These are phyloP conservation scores for Araneus ventricosus DNA, from an alignment of 1,140 invertebrate species.

Conservation along the genomic window DNA sequence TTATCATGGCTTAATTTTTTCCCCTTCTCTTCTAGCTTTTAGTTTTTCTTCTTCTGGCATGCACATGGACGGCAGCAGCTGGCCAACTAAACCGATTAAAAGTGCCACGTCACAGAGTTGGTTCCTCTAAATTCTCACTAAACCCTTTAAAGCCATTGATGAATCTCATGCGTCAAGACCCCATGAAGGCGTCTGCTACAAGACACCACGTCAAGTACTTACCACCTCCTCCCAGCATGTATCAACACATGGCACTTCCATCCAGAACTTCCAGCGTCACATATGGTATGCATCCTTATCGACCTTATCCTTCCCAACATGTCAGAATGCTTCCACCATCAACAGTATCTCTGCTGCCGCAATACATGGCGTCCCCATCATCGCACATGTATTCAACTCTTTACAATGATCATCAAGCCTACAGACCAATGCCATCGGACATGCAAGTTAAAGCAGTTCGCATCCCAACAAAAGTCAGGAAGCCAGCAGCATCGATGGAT, in stretches of 20 bases:
- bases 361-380: slow-evolving; percentile 17
- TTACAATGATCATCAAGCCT: slow-evolving; percentile 49
- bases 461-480: slow-evolving; percentile 45
- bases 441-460: slow-evolving; percentile 62
- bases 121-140: slow-evolving; percentile 57
- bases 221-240: slow-evolving; percentile 62
- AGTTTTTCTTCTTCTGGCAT: slow-evolving; percentile 30
- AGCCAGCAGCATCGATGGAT: slow-evolving; percentile 30
- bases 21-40: slow-evolving; percentile 19
- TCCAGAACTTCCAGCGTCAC: slow-evolving; percentile 23
- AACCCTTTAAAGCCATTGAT: slow-evolving; percentile 58
- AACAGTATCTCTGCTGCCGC: slow-evolving; percentile 42
- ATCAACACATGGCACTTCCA: slow-evolving; percentile 25
- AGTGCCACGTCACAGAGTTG: slow-evolving; percentile 52
- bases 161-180: slow-evolving; percentile 67
- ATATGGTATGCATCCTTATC: slow-evolving; percentile 53
- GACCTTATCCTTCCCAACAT: slow-evolving; percentile 66
- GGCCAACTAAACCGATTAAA: slow-evolving; percentile 63
- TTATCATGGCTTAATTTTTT: not conserved
- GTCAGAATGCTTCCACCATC: slow-evolving; percentile 56
- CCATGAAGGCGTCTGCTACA: slow-evolving; percentile 59
- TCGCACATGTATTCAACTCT: slow-evolving; percentile 1
- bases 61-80: not conserved
- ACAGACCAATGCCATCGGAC: slow-evolving; percentile 55
- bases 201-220: slow-evolving; percentile 58